A percentile compares a stretch with the other conserved stretches of the same genome.
These are phyloP conservation scores for Amazona vittata DNA, from an alignment of 2,113 vertebrate genomes.

Conservation along the genomic window DNA sequence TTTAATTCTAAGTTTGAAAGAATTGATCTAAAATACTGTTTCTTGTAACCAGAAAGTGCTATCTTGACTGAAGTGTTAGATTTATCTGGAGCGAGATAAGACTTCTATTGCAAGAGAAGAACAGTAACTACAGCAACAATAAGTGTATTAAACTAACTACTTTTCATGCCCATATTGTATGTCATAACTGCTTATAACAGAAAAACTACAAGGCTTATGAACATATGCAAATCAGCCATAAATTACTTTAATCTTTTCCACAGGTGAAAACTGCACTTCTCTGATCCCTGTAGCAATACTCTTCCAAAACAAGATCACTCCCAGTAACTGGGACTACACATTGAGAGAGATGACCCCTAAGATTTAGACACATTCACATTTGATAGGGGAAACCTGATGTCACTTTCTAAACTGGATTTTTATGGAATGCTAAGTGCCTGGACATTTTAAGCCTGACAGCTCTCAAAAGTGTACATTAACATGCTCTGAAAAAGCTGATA, in stretches of 20 bases:
- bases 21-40: background rate
- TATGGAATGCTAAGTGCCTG: background rate
- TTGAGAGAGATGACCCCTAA: background rate
- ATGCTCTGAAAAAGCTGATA: background rate
- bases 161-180: background rate
- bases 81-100: background rate
- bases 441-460: background rate
- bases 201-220: background rate
- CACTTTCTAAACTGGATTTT: background rate
- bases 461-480: background rate
- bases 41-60: background rate
- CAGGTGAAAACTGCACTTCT: background rate
- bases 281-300: background rate
- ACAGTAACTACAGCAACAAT: background rate
- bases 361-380: background rate
- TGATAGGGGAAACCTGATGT: background rate
- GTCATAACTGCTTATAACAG: background rate
- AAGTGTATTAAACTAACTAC: background rate
- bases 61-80: background rate
- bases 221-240: background rate
- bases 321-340: background rate
- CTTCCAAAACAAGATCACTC: background rate
- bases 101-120: background rate
- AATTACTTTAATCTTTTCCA: background rate
- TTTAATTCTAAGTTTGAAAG: background rate